Conservation (phyloP, 2,797 vertebrate genomes). For the Takifugu rubripes region DNA sequence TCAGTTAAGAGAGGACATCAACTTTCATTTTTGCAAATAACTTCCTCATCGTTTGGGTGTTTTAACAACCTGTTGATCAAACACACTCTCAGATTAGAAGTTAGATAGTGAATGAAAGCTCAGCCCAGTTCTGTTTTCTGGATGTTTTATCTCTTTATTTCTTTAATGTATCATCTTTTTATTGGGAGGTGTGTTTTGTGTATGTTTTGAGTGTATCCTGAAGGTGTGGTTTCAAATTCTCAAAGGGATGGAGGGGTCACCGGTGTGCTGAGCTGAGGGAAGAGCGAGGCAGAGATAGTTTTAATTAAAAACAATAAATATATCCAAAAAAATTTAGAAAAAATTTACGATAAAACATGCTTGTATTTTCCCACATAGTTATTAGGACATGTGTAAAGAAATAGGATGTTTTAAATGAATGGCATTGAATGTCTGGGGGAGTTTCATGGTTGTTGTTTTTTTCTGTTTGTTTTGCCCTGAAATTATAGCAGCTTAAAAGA, state of each 20-base stretch:
- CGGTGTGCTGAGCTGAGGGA: constrained; percentile 29
- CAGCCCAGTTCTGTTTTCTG: constrained; percentile 27
- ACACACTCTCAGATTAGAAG: too few species aligned
- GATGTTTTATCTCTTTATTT: constrained; percentile 26
- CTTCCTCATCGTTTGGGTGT: too few species aligned
- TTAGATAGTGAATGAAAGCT: constrained; percentile 3
- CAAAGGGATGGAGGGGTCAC: constrained; percentile 29
- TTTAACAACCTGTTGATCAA: too few species aligned
- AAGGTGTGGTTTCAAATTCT: constrained; percentile 39
- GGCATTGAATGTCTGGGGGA: constrained; percentile 67
- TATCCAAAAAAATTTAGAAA: constrained; percentile 32
- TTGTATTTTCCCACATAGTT: constrained; percentile 75
- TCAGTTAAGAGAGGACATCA: too few species aligned
- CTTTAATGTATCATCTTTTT: constrained; percentile 34
- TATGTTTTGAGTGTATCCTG: constrained; percentile 48
- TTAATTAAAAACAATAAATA: constrained; percentile 55
- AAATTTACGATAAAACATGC: constrained; percentile 55
- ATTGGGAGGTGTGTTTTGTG: constrained; percentile 36
- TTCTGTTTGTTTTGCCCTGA: constrained; percentile 69
- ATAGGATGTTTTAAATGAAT: constrained; percentile 64
- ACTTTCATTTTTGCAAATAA: too few species aligned
- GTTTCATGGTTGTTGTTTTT: constrained; percentile 19
- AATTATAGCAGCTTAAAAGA: constrained; percentile 74
- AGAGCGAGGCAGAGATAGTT: constrained; percentile 45
- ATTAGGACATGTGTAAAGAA: constrained; percentile 62